These are phyloP conservation scores for Toxostoma redivivum DNA, from an alignment of 2,113 vertebrate genomes.

Conservation along the genomic window DNA sequence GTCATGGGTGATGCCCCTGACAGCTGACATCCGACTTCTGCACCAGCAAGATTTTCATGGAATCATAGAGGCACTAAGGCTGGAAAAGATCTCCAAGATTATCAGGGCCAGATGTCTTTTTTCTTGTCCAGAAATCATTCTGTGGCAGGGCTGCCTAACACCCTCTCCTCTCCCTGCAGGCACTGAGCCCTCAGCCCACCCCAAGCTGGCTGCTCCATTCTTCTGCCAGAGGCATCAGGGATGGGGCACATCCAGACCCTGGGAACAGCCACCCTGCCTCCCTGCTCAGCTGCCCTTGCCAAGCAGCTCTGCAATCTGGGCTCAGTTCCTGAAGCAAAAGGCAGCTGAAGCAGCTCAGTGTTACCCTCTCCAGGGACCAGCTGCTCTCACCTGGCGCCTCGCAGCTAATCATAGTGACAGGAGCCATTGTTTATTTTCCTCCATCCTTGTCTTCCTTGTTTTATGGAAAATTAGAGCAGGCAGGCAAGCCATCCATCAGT, in stretches of 20 bases:
- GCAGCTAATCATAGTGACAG: constrained; percentile 15
- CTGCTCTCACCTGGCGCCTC: constrained; percentile 12
- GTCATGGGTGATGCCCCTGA: not conserved
- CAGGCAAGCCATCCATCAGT: constrained; percentile 39
- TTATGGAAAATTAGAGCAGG: constrained; percentile 50
- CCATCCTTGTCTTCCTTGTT: constrained; percentile 27
- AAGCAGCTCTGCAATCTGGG: not conserved
- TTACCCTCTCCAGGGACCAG: not conserved
- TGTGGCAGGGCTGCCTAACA: not conserved
- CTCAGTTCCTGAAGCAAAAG: not conserved
- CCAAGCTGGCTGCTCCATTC: not conserved
- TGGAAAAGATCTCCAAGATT: not conserved
- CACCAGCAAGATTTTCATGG: not conserved
- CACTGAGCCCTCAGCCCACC: not conserved
- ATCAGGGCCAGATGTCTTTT: not conserved
- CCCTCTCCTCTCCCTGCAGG: not conserved
- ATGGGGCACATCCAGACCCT: not conserved
- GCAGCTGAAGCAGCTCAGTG: not conserved
- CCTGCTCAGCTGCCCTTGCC: not conserved
- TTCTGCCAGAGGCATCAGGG: not conserved
- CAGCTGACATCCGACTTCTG: not conserved
- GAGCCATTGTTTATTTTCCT: constrained; percentile 34
- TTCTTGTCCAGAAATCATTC: not conserved
- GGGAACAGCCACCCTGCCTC: not conserved
- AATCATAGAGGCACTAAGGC: not conserved